Conservation (phyloP, 2,113 vertebrate genomes). For the rabbit (Oryctolagus cuniculus) region mOryCun1.1 NC_091439.1:24834001-24834500, state of each 20-base stretch:
- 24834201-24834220: neutral
- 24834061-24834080: neutral
- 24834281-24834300: neutral
- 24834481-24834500: neutral
- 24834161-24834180: neutral
- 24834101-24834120: neutral
- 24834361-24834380: neutral
- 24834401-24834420: neutral
- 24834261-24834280: neutral
- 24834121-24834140: neutral
- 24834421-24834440: neutral
- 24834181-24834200: neutral
- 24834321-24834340: neutral
- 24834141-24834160: neutral
- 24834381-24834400: neutral
- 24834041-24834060: neutral
- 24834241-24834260: neutral
- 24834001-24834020: slow-evolving; percentile 3
- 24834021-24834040: neutral
- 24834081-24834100: neutral
- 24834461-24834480: neutral
- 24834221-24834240: neutral
- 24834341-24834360: neutral
- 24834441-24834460: neutral
- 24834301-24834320: neutral